Evolutionary conservation across 2,797 vertebrate species (phyloP).

Genomic region (Pangasius sanitwongsei): DNA sequence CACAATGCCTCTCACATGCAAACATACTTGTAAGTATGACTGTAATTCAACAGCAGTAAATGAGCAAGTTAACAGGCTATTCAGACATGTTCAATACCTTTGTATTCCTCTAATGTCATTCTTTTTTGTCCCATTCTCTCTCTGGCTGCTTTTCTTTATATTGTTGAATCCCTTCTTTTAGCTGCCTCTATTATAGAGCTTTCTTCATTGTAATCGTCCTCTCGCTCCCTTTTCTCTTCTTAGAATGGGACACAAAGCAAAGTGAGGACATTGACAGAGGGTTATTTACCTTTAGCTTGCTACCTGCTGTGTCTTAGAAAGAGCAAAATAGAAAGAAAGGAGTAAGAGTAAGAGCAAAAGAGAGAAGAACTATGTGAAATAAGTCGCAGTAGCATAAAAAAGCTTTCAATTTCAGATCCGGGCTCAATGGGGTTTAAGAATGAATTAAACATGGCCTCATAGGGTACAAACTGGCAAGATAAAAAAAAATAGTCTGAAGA

Average conservation of each 20-base stretch:
- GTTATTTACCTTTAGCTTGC: constrained; percentile 12
- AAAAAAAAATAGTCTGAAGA: background rate
- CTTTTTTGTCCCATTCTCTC: background rate
- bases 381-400: background rate
- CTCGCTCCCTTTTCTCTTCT: background rate
- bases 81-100: background rate
- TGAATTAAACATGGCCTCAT: constrained; percentile 8
- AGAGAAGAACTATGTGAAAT: background rate
- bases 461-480: background rate
- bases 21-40: background rate
- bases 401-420: background rate
- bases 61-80: background rate
- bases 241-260: constrained; percentile 1
- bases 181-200: background rate
- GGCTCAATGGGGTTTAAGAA: background rate
- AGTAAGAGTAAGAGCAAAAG: no score
- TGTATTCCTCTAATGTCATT: background rate
- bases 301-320: background rate
- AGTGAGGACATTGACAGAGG: background rate
- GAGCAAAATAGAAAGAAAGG: background rate
- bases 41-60: background rate
- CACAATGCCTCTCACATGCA: background rate
- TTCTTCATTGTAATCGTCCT: constrained; percentile 5
- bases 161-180: background rate
- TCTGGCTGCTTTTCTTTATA: background rate